Evolutionary conservation across 2,888 invertebrate species (phyloP), one percentile per base, ranked within the genome.

Genomic region (Mesochorus sp.): DNA sequence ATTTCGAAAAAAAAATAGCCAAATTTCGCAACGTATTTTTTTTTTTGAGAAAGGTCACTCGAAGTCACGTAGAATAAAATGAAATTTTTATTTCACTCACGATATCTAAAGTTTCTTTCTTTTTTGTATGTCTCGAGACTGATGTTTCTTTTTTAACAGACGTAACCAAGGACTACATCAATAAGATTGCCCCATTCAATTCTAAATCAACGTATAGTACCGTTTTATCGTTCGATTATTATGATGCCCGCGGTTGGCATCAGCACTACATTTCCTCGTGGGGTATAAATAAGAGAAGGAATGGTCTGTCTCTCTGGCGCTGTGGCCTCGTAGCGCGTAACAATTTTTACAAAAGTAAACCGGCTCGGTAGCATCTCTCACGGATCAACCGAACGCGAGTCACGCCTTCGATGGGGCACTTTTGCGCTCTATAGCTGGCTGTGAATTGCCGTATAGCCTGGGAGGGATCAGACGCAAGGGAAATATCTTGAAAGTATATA

Each of bases 301-400:
- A 37, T 19, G n/a, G 31, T 76, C n/a, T n/a, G n/a, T n/a, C n/a
- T n/a, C n/a, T n/a, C n/a, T n/a, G n/a, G n/a, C n/a, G 55, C 70
- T 24, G 42, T 51, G 71, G 64, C 71, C 76, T 76, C 71, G 71
- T 76, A 76, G 37, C 64, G 55, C 44, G 71, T 71, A 42, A 59
- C 19, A 44, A 62, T 72, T 76, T 72, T 76, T 72, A 66, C 53
- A 6, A 28, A 39, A 51, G 42, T 61, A 76, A 76, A 76, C 76
- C 76, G 76, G 76, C 71, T 76, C 64, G 66, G 76, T 76, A 76
- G 76, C 76, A 76, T 76, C 76, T n/a, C n/a, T 68, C 68, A 55
- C 31, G 66, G 66, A 71, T 59, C 71, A 66, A 28, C 44, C 59
- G 71, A 49, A 71, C 55, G n/a, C n/a, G 64, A 76, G 76, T 76